Evolutionary conservation across 2,797 vertebrate genomes (phyloP), one percentile per base, ranked within the genome.

Genomic region (Sebastes iracundus): DNA sequence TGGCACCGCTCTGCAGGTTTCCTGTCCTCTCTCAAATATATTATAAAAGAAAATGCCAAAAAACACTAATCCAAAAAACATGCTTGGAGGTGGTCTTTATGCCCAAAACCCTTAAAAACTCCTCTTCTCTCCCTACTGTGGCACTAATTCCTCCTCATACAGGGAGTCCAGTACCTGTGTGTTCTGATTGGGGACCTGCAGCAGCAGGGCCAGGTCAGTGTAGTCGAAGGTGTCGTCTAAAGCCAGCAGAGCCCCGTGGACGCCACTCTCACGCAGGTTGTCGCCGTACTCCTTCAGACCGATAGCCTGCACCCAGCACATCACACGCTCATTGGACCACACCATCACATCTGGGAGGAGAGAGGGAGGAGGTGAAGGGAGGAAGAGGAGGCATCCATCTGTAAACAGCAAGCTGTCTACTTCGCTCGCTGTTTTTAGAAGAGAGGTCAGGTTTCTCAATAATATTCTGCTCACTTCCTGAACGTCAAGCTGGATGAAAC

Each of bases 161-260:
- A 32, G 46, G 42, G 20, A 6, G 22, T 59, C 6, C 0, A 4
- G 5, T 75, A 97, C 97, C 97, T 98, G 97, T 22, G 96, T 97
- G 89, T 97, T 97, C 94, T 97, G 97, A 28, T 97, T 98, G 84
- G 97, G 97, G 75, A 98, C 97, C 94, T 98, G 97, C 87, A 98
- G 95, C 72, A 98, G 96, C 93, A 98, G 92, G 27, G 97, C 97
- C 92, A 98, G 93, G 92, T 98, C 97, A 0, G 96, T 96, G 94
- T 96, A 98, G 93, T 98, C 97, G 9, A 98, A 98, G 67, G 97
- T 98, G 92, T 98, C 97, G n/a, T 98, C 97, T 32, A 98, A 84
- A 23, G 97, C 97, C 64, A 98, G 94, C 80, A 98, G 94, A 2
- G 97, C 94, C 22, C 97, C 97, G 23, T 98, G 97, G 53, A 98